These are phyloP conservation scores for Mycalesis mineus DNA, from an alignment of 2,888 invertebrate genomes.

Conservation along the genomic window DNA sequence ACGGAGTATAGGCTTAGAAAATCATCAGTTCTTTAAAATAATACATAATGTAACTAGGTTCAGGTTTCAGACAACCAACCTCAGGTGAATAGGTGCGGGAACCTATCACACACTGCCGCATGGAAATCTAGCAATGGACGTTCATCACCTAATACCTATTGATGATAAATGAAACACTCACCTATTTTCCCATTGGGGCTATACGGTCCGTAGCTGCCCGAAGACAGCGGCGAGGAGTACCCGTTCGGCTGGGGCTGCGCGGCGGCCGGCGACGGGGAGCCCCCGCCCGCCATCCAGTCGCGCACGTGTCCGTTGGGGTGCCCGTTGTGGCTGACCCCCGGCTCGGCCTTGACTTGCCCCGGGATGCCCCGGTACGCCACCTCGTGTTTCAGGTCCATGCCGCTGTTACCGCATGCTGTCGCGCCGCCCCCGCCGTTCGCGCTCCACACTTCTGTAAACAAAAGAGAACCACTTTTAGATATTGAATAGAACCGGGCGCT, in stretches of 20 bases:
- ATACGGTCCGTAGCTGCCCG: conserved; percentile 93
- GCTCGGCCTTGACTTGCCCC: conserved; percentile 72
- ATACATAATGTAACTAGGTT: too few relatives aligned
- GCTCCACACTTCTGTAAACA: conserved; percentile 70
- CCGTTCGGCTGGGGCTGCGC: conserved; percentile 83
- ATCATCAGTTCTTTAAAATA: too few relatives aligned
- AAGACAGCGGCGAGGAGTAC: conserved; percentile 91
- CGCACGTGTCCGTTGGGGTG: conserved; percentile 71
- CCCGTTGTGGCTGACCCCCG: conserved; percentile 74
- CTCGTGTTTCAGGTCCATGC: conserved; percentile 82
- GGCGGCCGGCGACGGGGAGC: conserved; percentile 80
- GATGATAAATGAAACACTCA: conserved; percentile 65
- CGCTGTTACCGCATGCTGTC: conserved; percentile 77
- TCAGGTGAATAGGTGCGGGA: too few relatives aligned
- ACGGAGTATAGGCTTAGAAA: too few relatives aligned
- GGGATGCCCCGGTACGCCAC: conserved; percentile 78
- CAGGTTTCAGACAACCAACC: too few relatives aligned
- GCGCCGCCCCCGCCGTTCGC: conserved; percentile 74
- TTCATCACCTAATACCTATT: too few relatives aligned
- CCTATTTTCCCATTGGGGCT: conserved; percentile 94
- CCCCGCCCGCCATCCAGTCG: conserved; percentile 77
- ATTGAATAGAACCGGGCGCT: too few relatives aligned
- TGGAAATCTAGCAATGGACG: too few relatives aligned
- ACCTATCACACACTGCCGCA: too few relatives aligned
- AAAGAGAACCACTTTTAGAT: background rate